Base-by-base conservation (phyloP, 2,113 vertebrate species). In the Lepus europaeus region DNA sequence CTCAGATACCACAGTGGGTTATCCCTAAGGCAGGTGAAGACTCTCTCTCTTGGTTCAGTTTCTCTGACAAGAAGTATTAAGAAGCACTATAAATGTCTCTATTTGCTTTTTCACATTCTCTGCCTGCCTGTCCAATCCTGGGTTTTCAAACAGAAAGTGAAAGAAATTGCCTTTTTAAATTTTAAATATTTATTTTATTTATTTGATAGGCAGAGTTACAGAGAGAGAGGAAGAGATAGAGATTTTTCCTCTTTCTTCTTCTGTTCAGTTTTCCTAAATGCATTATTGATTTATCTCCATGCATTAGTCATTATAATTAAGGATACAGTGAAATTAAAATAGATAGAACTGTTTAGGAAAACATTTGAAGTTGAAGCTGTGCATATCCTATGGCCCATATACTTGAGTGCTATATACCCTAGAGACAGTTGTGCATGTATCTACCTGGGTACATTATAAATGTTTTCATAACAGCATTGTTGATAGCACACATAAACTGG, bases 201-300 rank as follows among this genome's bases (percentile, higher is more conserved):
- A 45, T 45, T 45, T 45, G 45, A 45, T 7, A 45, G 45, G 45
- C 45, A 45, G 45, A 45, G 45, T 45, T 45, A 45, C 45, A 45
- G 45, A 45, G 45, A 45, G 45, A 45, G 45, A 45, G 45, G 45
- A 45, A 45, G 45, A 45, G 45, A 45, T 45, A 45, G 45, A 8
- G 45, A 45, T 45, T 45, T 45, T 45, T 45, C 7, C 2, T 10
- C 9, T 56, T 14, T 11, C 2, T 87, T 17, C 2, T 64, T 11
- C 53, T 29, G 25, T 79, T 33, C 14, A 27, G 25, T 2, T 12
- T 92, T 83, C 25, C 10, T 87, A 63, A 63, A 72, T 66, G 20
- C 14, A 3, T 70, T 93, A 59, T 29, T 85, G 72, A 76, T 94
- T 91, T 96, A 20, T 49, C 91, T n/a, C 59, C 20, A 27, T 6